Conservation (phyloP, 1,140 invertebrate genomes). For the Neoseiulus cucumeris region DNA sequence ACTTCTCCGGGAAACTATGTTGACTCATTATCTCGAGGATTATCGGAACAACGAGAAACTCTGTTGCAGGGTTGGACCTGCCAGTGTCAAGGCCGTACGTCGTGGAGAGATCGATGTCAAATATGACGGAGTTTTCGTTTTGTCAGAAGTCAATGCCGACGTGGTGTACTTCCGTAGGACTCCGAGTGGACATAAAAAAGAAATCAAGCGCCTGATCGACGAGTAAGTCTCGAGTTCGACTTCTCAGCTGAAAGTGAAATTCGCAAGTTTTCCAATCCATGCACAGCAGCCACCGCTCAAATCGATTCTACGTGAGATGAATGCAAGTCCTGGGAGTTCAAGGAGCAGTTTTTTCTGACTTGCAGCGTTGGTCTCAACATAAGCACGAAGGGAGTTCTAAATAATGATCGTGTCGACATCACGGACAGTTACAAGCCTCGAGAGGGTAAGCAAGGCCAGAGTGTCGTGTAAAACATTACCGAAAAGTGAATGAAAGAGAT, state of each 20-base stretch:
- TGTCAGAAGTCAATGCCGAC: slow-evolving; percentile 57
- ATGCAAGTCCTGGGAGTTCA: no score
- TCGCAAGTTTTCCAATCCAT: no score
- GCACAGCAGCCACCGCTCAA: no score
- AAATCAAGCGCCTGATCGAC: slow-evolving; percentile 22
- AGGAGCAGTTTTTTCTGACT: no score
- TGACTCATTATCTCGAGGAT: no score
- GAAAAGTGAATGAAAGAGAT: not conserved
- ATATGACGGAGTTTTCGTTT: slow-evolving; percentile 53
- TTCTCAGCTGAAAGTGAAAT: slow-evolving; percentile 32
- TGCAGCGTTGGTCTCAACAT: slow-evolving; percentile 60
- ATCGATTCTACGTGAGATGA: no score
- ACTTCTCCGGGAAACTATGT: no score
- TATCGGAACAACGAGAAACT: no score
- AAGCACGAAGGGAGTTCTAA: slow-evolving; percentile 65
- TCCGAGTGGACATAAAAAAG: slow-evolving; percentile 19
- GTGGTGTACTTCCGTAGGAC: slow-evolving; percentile 35
- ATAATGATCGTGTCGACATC: slow-evolving; percentile 56
- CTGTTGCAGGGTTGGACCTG: slow-evolving; percentile 43
- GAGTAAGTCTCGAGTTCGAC: slow-evolving; percentile 40
- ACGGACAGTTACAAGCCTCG: slow-evolving; percentile 67
- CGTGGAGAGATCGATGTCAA: slow-evolving; percentile 44
- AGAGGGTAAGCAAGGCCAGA: slow-evolving; percentile 46
- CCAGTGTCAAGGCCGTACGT: slow-evolving; percentile 43
- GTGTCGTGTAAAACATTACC: not conserved